Base-by-base conservation (phyloP, 2,888 invertebrate genomes). In the Lithophane ornitopus region DNA sequence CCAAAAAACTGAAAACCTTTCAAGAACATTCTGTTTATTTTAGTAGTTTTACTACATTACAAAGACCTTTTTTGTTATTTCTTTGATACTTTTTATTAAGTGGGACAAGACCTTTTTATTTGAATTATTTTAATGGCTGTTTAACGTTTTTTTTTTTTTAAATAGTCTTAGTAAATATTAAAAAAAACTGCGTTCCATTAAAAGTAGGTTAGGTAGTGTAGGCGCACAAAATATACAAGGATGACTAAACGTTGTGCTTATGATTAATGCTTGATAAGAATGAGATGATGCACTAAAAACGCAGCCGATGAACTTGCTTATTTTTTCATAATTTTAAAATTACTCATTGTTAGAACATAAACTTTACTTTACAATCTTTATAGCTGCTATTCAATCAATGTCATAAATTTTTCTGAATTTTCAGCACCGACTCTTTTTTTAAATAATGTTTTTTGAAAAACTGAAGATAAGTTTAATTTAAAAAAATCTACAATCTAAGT, bases 1-100 rank as follows among this genome's bases (percentile, higher is more conserved):
- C 9, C 7, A 22, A 66, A 70, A 58, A 63, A 62, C 46, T 52
- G 16, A 49, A 70, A 82, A 26, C 16, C 41, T 41, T 68, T 65
- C 16, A 11, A 19, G 8, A 28, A 26, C 9, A 41, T 49, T 26
- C 16, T 46, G 19, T 74, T 11, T 44, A 12, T 69, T 26, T 58
- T 28, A 28, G n/a, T 44, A 8, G 28, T 4, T 41, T 41, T 11
- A 28, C 3, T 4, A 12, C 12, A n/a, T 34, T 28, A 44, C 22
- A n/a, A 68, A 12, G 8, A 46, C 3, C 0, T 14, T 12, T 28
- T 22, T 69, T 34, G 0, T 16, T 28, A 28, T 65, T 28, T 28
- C 12, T 46, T 46, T 12, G 26, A 65, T 65, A 14, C 4, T 46
- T 28, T 44, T 28, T 12, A 46, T 12, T 26, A 26, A 44, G 65